Percentiles rank a stretch among this genome's conserved stretches.
These are phyloP conservation scores for Spialia ferax DNA, from an alignment of 2,888 invertebrate species.

Conservation along the genomic window DNA sequence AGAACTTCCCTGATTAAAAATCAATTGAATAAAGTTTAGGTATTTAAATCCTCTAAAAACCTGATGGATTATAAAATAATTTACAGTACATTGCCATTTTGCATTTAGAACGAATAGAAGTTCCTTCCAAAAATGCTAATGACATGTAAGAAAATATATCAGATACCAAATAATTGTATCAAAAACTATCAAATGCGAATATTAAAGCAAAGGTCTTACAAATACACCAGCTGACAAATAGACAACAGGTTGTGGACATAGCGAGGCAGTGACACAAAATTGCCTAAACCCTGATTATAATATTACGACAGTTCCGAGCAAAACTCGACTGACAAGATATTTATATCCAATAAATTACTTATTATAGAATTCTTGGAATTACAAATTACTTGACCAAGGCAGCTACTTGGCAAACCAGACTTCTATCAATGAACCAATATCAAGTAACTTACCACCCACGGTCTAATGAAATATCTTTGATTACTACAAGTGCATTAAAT, in stretches of 20 bases:
- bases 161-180: too few species aligned
- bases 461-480: constrained; percentile 18
- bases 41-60: too few species aligned
- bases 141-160: too few species aligned
- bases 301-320: constrained; percentile 35
- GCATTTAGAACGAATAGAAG: too few species aligned
- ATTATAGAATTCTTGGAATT: constrained; percentile 36
- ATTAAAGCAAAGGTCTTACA: not conserved
- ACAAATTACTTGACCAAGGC: constrained; percentile 20
- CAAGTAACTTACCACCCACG: constrained; percentile 22
- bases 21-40: too few species aligned
- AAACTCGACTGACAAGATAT: constrained; percentile 27
- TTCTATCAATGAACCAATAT: constrained; percentile 22
- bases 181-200: not conserved
- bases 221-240: not conserved
- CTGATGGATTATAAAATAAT: too few species aligned
- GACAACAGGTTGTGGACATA: constrained; percentile 14
- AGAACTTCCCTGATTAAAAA: too few species aligned
- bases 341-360: constrained; percentile 19
- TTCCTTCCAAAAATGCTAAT: too few species aligned
- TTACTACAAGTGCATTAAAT: constrained; percentile 34
- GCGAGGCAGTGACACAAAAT: constrained; percentile 10
- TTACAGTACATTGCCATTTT: too few species aligned
- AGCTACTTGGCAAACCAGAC: constrained; percentile 24
- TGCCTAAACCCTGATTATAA: constrained; percentile 18